Evolutionary conservation across 2,797 vertebrate species (phyloP).

Genomic region (Pantherophis alleghaniensis): DNA sequence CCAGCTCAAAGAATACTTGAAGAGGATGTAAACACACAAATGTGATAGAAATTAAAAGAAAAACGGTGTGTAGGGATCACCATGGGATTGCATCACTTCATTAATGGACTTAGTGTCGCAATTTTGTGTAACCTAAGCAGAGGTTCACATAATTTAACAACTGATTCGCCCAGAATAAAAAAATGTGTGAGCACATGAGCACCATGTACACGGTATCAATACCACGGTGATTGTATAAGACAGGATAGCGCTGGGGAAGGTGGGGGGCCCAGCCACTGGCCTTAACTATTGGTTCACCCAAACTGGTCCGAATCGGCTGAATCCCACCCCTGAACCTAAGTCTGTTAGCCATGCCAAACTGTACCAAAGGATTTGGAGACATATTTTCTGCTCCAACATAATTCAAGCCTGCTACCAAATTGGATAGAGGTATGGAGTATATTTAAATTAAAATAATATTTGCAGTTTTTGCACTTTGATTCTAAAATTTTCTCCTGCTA

Average conservation of each 20-base stretch:
- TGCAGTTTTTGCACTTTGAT: not conserved
- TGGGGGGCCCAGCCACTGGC: too few relatives aligned
- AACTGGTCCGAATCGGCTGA: too few relatives aligned
- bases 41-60: constrained; percentile 4
- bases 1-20: constrained; percentile 47
- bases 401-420: not conserved
- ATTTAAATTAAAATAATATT: not conserved
- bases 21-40: constrained; percentile 18
- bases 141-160: too few relatives aligned
- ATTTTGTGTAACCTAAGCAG: not conserved
- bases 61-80: not conserved
- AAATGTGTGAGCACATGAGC: too few relatives aligned
- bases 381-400: not conserved
- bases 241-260: too few relatives aligned
- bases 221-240: too few relatives aligned
- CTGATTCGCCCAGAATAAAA: too few relatives aligned
- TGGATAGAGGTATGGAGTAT: not conserved
- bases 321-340: too few relatives aligned
- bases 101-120: not conserved
- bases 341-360: not conserved
- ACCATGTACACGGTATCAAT: too few relatives aligned
- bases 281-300: too few relatives aligned
- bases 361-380: not conserved
- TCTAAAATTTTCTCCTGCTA: not conserved
- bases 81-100: not conserved